phyloP scores from a whole-genome alignment of 2,113 vertebrate genomes.

The Merops nubicus region DNA sequence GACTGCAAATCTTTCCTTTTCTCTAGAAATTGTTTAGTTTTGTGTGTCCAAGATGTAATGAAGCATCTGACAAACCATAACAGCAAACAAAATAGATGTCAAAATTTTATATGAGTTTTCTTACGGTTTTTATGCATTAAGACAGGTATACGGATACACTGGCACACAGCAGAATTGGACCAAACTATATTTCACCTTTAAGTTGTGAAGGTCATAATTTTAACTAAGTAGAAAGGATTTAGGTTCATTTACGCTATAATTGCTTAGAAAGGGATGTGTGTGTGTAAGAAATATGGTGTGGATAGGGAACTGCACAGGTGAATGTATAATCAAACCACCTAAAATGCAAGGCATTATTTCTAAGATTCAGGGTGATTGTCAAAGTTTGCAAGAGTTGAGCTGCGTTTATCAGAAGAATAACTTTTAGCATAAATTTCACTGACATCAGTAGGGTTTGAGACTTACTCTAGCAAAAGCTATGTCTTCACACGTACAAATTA shows the following conservation, averaged over 20 bases:
- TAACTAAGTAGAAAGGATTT: background rate
- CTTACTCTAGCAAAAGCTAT: background rate
- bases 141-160: background rate
- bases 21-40: slow-evolving; percentile 10
- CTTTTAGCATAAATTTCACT: background rate
- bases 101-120: background rate
- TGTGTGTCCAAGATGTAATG: background rate
- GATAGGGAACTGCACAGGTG: background rate
- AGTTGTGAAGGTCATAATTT: background rate
- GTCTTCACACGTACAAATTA: background rate
- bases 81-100: background rate
- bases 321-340: background rate
- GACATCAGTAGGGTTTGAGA: background rate
- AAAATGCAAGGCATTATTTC: background rate
- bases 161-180: background rate
- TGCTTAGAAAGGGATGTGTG: background rate
- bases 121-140: background rate
- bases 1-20: background rate
- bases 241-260: background rate
- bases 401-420: background rate
- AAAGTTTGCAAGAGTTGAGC: background rate
- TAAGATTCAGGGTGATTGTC: background rate
- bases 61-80: background rate
- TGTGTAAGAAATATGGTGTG: background rate
- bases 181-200: background rate